phyloP scores from a whole-genome alignment of 1,140 invertebrate genomes.

The Drosophila pachea region DNA sequence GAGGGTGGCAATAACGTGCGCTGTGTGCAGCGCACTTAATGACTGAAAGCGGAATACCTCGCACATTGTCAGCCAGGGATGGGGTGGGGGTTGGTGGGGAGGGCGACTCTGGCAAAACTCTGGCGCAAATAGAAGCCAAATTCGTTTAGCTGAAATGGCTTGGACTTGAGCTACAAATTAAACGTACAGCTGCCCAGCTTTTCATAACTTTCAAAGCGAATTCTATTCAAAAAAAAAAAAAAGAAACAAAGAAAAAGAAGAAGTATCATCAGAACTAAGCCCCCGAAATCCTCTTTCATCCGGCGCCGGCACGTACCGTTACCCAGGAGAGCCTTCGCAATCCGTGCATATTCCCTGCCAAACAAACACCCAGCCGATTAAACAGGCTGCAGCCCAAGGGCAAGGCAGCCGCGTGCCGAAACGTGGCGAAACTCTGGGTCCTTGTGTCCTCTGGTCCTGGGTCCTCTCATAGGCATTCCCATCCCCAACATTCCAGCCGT shows the following conservation, averaged over 20 bases:
- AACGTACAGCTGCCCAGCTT: neutral
- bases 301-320: slow-evolving; percentile 39
- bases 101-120: no score
- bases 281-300: slow-evolving; percentile 18
- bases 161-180: neutral
- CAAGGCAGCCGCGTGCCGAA: slow-evolving; percentile 1
- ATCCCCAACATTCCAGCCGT: no score
- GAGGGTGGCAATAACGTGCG: slow-evolving; percentile 26
- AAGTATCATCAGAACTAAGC: neutral
- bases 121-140: no score
- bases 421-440: no score
- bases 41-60: slow-evolving; percentile 27
- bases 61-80: neutral
- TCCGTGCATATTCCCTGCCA: slow-evolving; percentile 38
- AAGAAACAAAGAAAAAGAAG: no score
- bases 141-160: neutral
- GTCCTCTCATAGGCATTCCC: no score
- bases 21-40: slow-evolving; percentile 63
- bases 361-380: slow-evolving; percentile 6
- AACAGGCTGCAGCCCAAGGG: slow-evolving; percentile 20
- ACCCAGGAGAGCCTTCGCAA: slow-evolving; percentile 70
- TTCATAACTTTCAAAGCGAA: no score
- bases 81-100: no score
- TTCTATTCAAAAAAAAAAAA: no score
- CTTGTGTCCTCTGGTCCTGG: no score